Conservation (phyloP, 2,113 vertebrate species). For the Clarias macrocephalus region DNA sequence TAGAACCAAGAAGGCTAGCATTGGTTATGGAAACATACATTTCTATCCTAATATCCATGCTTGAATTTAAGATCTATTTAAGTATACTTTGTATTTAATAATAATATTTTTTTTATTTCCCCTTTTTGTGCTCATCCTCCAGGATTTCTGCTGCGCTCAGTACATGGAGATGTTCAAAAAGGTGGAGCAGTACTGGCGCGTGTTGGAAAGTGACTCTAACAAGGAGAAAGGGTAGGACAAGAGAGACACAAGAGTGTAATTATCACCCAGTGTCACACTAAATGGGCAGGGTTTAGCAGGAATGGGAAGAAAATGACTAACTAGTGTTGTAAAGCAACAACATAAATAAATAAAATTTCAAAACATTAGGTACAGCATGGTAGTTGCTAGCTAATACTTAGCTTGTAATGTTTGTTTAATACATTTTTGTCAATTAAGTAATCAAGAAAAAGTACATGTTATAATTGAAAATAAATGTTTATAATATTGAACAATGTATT, state of each 20-base stretch:
- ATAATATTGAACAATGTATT: too few relatives aligned
- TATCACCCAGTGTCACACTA: neutral
- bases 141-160: slow-evolving; percentile 61
- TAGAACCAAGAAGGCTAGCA: neutral
- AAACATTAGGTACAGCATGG: neutral
- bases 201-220: slow-evolving; percentile 1
- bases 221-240: slow-evolving; percentile 17
- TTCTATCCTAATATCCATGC: too few relatives aligned
- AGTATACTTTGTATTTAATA: too few relatives aligned
- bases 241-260: neutral
- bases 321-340: too few relatives aligned
- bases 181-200: slow-evolving; percentile 50
- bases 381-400: neutral
- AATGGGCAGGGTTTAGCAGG: neutral
- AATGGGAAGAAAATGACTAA: neutral
- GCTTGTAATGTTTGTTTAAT: too few relatives aligned
- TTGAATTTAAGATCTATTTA: too few relatives aligned
- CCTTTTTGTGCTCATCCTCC: neutral
- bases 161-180: slow-evolving; percentile 54
- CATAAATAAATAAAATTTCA: too few relatives aligned
- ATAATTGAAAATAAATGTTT: too few relatives aligned
- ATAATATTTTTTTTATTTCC: too few relatives aligned
- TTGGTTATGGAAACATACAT: neutral
- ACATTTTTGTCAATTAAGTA: too few relatives aligned
- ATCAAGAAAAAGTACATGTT: too few relatives aligned